These are phyloP conservation scores for Mionectes macconnelli DNA, from an alignment of 2,113 vertebrate species.

Conservation along the genomic window DNA sequence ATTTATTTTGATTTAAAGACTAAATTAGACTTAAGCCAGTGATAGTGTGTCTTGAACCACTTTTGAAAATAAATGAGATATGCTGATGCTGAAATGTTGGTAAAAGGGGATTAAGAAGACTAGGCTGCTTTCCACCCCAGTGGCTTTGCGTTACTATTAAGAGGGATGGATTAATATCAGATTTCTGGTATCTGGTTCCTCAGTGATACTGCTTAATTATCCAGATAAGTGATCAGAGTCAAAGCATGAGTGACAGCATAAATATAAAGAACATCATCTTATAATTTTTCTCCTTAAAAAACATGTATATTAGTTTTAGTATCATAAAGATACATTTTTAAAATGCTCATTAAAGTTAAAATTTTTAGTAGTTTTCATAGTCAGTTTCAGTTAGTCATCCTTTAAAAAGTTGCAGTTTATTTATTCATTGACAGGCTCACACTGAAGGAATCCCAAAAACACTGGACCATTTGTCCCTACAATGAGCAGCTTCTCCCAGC, in stretches of 20 bases:
- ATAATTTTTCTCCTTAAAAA: conserved; percentile 1
- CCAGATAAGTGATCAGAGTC: conserved; percentile 81
- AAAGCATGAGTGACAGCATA: conserved; percentile 66
- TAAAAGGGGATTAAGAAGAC: conserved; percentile 73
- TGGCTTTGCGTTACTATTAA: conserved; percentile 69
- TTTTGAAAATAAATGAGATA: conserved; percentile 69
- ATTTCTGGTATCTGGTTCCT: conserved; percentile 78
- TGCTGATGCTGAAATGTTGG: conserved; percentile 54
- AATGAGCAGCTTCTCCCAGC: not conserved
- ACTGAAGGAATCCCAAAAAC: not conserved
- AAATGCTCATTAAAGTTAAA: conserved; percentile 60
- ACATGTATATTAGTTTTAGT: conserved; percentile 61
- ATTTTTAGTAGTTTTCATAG: conserved; percentile 21
- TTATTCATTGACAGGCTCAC: not conserved
- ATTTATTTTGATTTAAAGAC: conserved; percentile 53
- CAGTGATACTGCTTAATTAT: conserved; percentile 83
- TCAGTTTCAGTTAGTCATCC: conserved; percentile 13
- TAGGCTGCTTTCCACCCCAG: conserved; percentile 68
- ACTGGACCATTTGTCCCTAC: not conserved
- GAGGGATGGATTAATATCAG: conserved; percentile 81
- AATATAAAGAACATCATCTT: conserved; percentile 51
- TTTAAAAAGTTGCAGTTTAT: conserved; percentile 3
- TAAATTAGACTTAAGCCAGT: conserved; percentile 65
- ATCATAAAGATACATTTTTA: conserved; percentile 44
- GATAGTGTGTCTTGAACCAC: conserved; percentile 50